A percentile compares a stretch with the other conserved stretches of the same genome.
phyloP scores from a whole-genome alignment of 2,797 vertebrate genomes.

The Lacerta viridis region DNA sequence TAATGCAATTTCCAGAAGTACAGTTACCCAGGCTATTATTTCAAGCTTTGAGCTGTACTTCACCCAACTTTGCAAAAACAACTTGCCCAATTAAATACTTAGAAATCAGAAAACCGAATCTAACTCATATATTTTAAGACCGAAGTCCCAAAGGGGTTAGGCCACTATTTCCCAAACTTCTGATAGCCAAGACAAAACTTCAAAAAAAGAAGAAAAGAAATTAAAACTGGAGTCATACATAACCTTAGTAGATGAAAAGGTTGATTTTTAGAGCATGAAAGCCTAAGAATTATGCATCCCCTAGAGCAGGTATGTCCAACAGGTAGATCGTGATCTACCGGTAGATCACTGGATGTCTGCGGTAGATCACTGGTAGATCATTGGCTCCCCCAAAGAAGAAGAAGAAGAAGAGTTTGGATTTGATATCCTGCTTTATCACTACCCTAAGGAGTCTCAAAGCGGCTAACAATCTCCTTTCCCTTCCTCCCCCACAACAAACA shows the following conservation, averaged over 20 bases:
- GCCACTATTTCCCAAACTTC: background rate
- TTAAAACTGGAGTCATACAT: background rate
- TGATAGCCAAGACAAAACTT: background rate
- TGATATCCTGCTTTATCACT: no score
- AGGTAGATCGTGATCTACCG: no score
- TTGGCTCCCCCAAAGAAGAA: no score
- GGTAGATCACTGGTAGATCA: no score
- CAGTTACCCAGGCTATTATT: conserved; percentile 37
- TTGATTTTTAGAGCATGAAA: background rate
- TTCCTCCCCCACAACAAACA: no score
- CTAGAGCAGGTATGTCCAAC: no score
- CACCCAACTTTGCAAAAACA: conserved; percentile 33
- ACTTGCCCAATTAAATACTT: conserved; percentile 42
- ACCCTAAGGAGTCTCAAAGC: no score
- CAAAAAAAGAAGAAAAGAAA: background rate
- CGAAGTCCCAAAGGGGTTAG: background rate
- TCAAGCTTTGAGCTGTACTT: conserved; percentile 26
- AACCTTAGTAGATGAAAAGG: no score
- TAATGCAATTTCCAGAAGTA: background rate
- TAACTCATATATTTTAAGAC: conserved; percentile 33
- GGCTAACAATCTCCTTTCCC: no score
- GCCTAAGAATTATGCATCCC: background rate
- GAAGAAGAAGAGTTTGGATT: no score
- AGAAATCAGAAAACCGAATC: conserved; percentile 46
- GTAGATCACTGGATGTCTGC: no score